Conservation (phyloP, 92 coral and sea anemone genomes). For the Ricordea florida region DNA sequence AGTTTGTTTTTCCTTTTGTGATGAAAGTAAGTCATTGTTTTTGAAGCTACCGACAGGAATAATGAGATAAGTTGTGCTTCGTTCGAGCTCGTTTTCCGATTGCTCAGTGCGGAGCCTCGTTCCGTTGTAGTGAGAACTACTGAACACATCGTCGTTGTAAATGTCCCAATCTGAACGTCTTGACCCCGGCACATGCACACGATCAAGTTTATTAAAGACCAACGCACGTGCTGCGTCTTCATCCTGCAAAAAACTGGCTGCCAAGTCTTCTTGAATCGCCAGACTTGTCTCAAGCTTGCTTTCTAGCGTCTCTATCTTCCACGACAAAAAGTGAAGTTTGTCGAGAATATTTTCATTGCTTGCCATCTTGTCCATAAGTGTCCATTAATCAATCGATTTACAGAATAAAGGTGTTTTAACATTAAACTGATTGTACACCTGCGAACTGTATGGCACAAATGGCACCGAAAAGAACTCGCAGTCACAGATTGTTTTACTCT, state of each 20-base stretch:
- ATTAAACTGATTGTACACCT: too few relatives aligned
- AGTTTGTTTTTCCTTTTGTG: slow-evolving; percentile 68
- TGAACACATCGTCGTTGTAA: slow-evolving; percentile 18
- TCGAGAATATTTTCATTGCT: slow-evolving; percentile 54
- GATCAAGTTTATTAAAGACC: neutral
- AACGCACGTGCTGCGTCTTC: neutral
- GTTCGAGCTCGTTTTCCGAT: slow-evolving; percentile 54
- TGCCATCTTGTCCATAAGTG: too few relatives aligned
- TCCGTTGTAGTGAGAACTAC: neutral
- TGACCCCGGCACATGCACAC: neutral
- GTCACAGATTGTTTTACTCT: too few relatives aligned
- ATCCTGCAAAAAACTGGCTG: slow-evolving; percentile 7
- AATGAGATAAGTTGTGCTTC: slow-evolving; percentile 63
- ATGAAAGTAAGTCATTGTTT: slow-evolving; percentile 22
- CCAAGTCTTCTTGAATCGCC: slow-evolving; percentile 26
- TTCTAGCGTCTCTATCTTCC: slow-evolving; percentile 70
- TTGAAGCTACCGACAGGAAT: slow-evolving; percentile 78
- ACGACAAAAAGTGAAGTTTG: slow-evolving; percentile 68
- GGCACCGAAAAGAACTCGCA: too few relatives aligned
- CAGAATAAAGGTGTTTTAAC: too few relatives aligned
- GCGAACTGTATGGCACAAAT: too few relatives aligned
- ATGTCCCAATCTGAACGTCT: slow-evolving; percentile 17
- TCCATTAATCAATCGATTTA: too few relatives aligned
- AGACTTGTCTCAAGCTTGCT: slow-evolving; percentile 62
- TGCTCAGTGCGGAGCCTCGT: neutral